Base-by-base conservation (phyloP, 2,888 invertebrate species). In the Laothoe populi region DNA sequence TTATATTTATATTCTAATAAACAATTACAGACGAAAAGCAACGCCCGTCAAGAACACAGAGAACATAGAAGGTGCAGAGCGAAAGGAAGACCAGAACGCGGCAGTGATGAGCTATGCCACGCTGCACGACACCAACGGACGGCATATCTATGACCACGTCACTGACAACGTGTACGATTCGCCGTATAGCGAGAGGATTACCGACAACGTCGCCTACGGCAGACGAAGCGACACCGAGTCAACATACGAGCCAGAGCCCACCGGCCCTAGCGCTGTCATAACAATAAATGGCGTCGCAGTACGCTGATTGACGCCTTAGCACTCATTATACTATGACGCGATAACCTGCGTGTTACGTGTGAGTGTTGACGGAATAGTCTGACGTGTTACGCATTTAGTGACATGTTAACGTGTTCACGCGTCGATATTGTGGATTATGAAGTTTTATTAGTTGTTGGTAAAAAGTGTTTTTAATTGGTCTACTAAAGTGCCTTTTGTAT, bases 271-370 rank as follows among this genome's bases (percentile, higher is more conserved):
- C 59, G 93, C 93, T 0, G 95, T 95, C 23, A 96, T 98, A 75
- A 98, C 98, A 49, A 97, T 98, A 74, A 98, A 98, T 80, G 98
- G 97, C 8, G 97, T 97, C 57, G 96, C 97, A 44, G 97, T 97
- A 59, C 95, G 97, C 92, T 97, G 94, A 90, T 64, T 11, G 35
- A 35, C 53, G 31, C 49, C 21, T 21, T n/a, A 26, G n/a, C 38
- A 11, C 26, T n/a, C 46, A n/a, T 48, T 4, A 42, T n/a, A 44
- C 19, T 2, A 44, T 11, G 11, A 24, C 11, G 38, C 46, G 21
- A 21, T 19, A 21, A 44, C 35, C n/a, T 8, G n/a, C 16, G 4
- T n/a, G 59, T 46, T 21, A 21, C 16, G 4, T n/a, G n/a, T n/a
- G n/a, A n/a, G n/a, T n/a, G n/a, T n/a, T n/a, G n/a, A n/a, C n/a